Evolutionary conservation across 2,888 invertebrate species (phyloP), one percentile per base, ranked within the genome.

Genomic region (Rhimphoctona megacephalus): DNA sequence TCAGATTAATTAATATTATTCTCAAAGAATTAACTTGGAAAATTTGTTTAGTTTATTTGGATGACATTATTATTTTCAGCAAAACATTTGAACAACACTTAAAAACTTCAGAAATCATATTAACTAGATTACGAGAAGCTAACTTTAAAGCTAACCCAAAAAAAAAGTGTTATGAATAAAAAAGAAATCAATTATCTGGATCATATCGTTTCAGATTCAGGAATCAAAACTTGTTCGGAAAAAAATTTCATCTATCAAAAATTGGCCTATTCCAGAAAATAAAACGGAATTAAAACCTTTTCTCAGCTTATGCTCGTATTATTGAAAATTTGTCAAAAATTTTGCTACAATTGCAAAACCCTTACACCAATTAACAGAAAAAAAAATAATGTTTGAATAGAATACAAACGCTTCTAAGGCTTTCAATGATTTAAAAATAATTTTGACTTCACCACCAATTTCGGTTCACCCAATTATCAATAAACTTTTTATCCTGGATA

Each of bases 21-120:
- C 49, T 85, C n/a, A 66, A 86, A 72, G 69, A 82, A 69, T 17
- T 89, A 87, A 91, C 92, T 94, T 85, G 64, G 19, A 66, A 66
- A 66, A 66, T 66, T 33, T 66, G 64, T 19, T 25, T 66, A 30
- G 82, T 89, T 0, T 90, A 89, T 69, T 66, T 88, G 2, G 90
- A 90, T 39, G 89, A 89, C 79, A 88, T 86, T n/a, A 87, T 89
- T 25, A 77, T 85, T 11, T 81, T 85, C 25, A 83, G 85, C 0
- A 84, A 70, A 39, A 83, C 33, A 1, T 87, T 88, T 49, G 77
- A 86, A 4, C 83, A 87, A 54, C 88, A 89, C 25, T 43, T 88
- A 4, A 19, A 36, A 57, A 86, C 86, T 46, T 39, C 85, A 7
- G 81, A 66, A 52, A 17, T 36, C 33, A 39, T 61, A 30, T 81